A percentile compares a stretch with the other conserved stretches of the same genome.
Conservation (phyloP, 2,797 vertebrate genomes). For the Okamejei kenojei region DNA sequence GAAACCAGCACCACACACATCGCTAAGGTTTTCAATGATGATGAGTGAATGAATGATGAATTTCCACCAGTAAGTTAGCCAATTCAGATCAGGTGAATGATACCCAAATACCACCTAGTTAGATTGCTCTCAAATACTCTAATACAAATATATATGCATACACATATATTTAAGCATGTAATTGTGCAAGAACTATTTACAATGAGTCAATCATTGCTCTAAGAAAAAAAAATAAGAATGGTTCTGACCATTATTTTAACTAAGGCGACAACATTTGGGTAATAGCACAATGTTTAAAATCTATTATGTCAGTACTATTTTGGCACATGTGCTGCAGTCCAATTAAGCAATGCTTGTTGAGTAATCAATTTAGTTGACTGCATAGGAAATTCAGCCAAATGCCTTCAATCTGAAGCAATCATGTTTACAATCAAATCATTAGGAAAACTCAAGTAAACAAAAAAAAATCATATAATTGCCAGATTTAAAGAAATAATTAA, state of each 20-base stretch:
- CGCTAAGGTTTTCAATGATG: no score
- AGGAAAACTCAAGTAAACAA: not conserved
- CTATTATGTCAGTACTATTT: slow-evolving; percentile 17
- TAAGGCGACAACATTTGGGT: not conserved
- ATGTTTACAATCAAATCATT: not conserved
- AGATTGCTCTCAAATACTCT: not conserved
- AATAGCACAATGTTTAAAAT: not conserved
- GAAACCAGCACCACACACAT: no score
- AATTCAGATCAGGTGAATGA: not conserved
- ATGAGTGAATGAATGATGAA: no score
- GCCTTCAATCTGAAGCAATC: not conserved
- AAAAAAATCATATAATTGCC: slow-evolving; percentile 10
- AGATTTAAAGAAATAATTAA: not conserved
- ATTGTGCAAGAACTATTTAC: not conserved
- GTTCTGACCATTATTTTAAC: not conserved
- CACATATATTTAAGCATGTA: not conserved
- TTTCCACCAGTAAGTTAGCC: not conserved
- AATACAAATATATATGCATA: not conserved
- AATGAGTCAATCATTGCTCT: not conserved
- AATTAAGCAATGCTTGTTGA: not conserved
- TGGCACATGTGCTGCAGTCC: not conserved
- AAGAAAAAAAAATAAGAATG: not conserved
- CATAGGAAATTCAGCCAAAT: not conserved
- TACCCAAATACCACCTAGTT: not conserved
- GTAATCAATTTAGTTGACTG: not conserved